Evolutionary conservation across 2,797 vertebrate species (phyloP).

Genomic region (Catharus ustulatus): DNA sequence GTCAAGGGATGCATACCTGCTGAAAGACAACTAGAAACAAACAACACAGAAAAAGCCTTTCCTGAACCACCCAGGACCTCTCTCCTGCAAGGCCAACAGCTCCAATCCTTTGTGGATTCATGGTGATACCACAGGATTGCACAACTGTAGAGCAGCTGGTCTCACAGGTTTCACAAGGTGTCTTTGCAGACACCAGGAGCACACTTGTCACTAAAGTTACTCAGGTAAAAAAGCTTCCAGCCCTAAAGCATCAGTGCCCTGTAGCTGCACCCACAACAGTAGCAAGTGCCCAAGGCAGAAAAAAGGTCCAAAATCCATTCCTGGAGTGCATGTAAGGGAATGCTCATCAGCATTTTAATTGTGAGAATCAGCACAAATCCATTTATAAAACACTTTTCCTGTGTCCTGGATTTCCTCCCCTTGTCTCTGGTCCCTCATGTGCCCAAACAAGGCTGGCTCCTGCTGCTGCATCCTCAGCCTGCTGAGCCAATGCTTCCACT

Average conservation of each 20-base stretch:
- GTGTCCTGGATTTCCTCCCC: neutral
- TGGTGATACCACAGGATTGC: neutral
- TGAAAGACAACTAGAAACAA: neutral
- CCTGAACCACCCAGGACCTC: rapidly evolving
- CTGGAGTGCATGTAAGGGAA: neutral
- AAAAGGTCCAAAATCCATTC: neutral
- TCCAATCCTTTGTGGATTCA: neutral
- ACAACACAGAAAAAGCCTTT: neutral
- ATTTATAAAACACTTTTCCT: neutral
- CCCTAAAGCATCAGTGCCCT: neutral
- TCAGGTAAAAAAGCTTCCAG: neutral
- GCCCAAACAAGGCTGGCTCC: neutral
- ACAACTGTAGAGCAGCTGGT: neutral
- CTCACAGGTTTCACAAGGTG: neutral
- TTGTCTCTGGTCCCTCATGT: neutral
- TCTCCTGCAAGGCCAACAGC: neutral
- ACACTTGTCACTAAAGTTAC: neutral
- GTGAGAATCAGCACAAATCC: neutral
- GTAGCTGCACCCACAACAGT: neutral
- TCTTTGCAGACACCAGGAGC: neutral
- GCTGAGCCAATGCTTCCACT: rapidly evolving
- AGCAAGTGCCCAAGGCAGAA: neutral
- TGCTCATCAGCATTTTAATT: neutral
- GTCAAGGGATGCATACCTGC: neutral
- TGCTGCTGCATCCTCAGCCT: neutral